phyloP scores from a whole-genome alignment of 2,797 vertebrate species.

The Dromococcyx pavoninus region DNA sequence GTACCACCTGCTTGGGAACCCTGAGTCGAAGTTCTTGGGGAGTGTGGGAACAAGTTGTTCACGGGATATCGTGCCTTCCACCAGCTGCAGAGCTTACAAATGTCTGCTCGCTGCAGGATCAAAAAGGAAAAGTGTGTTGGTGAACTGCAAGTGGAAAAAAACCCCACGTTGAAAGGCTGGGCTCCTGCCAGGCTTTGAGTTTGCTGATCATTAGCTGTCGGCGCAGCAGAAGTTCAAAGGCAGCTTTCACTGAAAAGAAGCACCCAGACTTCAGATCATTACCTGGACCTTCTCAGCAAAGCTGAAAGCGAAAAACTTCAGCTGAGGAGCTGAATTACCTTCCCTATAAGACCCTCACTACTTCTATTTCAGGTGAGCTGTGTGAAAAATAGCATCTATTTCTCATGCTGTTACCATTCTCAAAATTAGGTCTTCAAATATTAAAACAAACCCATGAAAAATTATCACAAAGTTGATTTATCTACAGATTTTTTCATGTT shows the following conservation, averaged over 20 bases:
- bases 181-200: not conserved
- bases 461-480: not conserved
- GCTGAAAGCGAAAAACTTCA: not conserved
- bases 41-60: rapidly evolving
- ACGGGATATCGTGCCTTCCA: rapidly evolving
- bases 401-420: not conserved
- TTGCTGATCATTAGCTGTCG: not conserved
- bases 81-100: not conserved
- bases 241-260: not conserved
- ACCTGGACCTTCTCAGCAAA: not conserved
- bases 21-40: not conserved
- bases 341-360: not conserved
- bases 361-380: not conserved
- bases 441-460: not conserved
- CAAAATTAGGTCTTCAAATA: not conserved
- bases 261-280: not conserved
- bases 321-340: not conserved
- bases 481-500: not conserved
- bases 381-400: not conserved
- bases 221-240: not conserved
- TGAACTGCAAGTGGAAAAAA: not conserved
- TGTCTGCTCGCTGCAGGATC: not conserved
- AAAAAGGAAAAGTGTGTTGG: not conserved
- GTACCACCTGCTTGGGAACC: not conserved
- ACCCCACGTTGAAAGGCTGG: rapidly evolving